Conservation (phyloP, 2,888 invertebrate species). For the Phortica okadai region DNA sequence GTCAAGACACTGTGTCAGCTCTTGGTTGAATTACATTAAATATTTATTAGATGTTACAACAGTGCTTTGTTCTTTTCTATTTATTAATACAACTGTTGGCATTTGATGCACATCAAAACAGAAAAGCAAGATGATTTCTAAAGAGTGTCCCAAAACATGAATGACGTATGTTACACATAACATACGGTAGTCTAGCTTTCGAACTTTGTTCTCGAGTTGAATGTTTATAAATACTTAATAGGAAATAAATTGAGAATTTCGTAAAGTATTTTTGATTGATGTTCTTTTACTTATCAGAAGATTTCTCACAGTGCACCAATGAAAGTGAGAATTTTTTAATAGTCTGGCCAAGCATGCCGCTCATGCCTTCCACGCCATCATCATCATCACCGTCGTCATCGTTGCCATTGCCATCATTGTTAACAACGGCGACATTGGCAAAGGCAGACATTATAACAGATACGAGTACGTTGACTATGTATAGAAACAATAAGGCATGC, state of each 20-base stretch:
- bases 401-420: not conserved
- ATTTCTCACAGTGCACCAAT: slow-evolving; percentile 18
- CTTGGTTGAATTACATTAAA: not conserved
- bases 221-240: too few species aligned
- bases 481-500: slow-evolving; percentile 24
- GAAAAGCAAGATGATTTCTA: too few species aligned
- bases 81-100: too few species aligned
- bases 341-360: not conserved
- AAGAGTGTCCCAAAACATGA: too few species aligned
- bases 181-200: too few species aligned
- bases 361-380: slow-evolving; percentile 7
- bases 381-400: not conserved
- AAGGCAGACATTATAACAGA: not conserved
- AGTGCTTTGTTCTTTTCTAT: too few species aligned
- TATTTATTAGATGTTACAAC: not conserved
- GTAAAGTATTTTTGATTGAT: too few species aligned
- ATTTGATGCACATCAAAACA: too few species aligned
- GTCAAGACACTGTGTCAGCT: not conserved
- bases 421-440: slow-evolving; percentile 21
- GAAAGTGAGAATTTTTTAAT: slow-evolving; percentile 33
- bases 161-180: too few species aligned
- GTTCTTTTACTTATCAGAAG: not conserved
- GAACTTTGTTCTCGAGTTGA: too few species aligned
- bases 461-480: not conserved
- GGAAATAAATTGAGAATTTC: too few species aligned